Conservation (phyloP, 2,888 invertebrate species). For the Hydraecia micacea region DNA sequence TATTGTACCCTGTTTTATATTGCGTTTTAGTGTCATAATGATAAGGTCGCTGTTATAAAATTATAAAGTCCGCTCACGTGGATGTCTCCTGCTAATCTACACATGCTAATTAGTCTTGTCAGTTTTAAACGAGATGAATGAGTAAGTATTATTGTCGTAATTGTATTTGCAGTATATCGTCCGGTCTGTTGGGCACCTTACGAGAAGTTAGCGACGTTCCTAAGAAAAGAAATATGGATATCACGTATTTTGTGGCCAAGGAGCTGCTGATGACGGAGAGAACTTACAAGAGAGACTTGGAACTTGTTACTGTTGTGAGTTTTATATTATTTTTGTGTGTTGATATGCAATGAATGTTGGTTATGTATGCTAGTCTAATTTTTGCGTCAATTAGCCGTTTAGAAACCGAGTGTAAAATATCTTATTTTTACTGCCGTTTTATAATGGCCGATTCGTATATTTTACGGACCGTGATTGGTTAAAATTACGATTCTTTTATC, state of each 20-base stretch:
- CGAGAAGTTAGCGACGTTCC: slow-evolving; percentile 75
- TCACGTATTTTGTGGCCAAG: slow-evolving; percentile 95
- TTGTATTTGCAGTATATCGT: slow-evolving; percentile 77
- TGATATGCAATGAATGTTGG: neutral
- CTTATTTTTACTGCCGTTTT: neutral
- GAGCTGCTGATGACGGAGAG: slow-evolving; percentile 98
- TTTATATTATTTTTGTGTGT: too few relatives aligned
- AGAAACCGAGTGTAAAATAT: too few relatives aligned
- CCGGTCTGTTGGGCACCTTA: slow-evolving; percentile 73
- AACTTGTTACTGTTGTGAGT: slow-evolving; percentile 96
- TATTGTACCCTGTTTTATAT: too few relatives aligned
- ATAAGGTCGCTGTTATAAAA: neutral
- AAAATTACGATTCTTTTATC: too few relatives aligned
- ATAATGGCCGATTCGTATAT: neutral
- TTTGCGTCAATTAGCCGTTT: too few relatives aligned
- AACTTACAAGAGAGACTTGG: slow-evolving; percentile 98
- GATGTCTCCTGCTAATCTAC: neutral
- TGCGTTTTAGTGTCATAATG: neutral
- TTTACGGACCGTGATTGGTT: too few relatives aligned
- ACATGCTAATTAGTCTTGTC: slow-evolving; percentile 8
- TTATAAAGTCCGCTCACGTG: neutral
- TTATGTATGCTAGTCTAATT: neutral
- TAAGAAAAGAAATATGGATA: slow-evolving; percentile 77
- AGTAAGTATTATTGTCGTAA: neutral
- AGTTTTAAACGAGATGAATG: slow-evolving; percentile 7